phyloP scores from a whole-genome alignment of 2,113 vertebrate genomes.

The Periophthalmodon schlosseri region DNA sequence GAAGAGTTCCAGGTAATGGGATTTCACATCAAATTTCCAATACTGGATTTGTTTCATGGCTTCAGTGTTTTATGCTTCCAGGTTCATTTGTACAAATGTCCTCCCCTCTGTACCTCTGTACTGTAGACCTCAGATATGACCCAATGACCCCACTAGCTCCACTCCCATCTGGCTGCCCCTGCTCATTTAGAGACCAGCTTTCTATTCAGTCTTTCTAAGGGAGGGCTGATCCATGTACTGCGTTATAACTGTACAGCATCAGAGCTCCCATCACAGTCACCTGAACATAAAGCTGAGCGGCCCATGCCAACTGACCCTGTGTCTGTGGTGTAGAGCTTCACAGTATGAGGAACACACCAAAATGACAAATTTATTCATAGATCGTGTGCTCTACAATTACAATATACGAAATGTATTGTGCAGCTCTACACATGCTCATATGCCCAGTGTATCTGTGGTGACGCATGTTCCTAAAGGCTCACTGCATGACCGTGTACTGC shows the following conservation, averaged over 20 bases:
- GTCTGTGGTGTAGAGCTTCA: conserved; percentile 6
- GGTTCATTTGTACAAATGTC: conserved; percentile 51
- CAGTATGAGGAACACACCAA: neutral
- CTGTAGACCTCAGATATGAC: conserved; percentile 11
- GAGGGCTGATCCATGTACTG: neutral
- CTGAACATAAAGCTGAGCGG: conserved; percentile 32
- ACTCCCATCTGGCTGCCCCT: conserved; percentile 32
- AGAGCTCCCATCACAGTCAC: conserved; percentile 5
- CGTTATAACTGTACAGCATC: neutral
- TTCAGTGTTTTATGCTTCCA: conserved; percentile 72
- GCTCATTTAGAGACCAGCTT: conserved; percentile 37
- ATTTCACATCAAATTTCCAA: conserved; percentile 68
- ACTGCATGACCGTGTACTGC: conserved; percentile 67
- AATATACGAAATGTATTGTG: neutral
- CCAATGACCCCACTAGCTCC: conserved; percentile 11
- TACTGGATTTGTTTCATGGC: conserved; percentile 87
- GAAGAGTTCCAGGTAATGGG: conserved; percentile 82
- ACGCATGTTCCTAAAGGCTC: conserved; percentile 49
- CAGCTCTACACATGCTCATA: conserved; percentile 2
- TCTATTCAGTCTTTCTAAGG: conserved; percentile 31
- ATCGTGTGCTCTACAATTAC: neutral
- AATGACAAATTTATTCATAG: neutral
- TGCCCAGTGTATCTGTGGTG: neutral
- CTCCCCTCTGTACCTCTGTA: conserved; percentile 23
- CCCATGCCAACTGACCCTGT: neutral